These are phyloP conservation scores for Lepidurus packardi DNA, from an alignment of 1,140 invertebrate species.

Conservation along the genomic window DNA sequence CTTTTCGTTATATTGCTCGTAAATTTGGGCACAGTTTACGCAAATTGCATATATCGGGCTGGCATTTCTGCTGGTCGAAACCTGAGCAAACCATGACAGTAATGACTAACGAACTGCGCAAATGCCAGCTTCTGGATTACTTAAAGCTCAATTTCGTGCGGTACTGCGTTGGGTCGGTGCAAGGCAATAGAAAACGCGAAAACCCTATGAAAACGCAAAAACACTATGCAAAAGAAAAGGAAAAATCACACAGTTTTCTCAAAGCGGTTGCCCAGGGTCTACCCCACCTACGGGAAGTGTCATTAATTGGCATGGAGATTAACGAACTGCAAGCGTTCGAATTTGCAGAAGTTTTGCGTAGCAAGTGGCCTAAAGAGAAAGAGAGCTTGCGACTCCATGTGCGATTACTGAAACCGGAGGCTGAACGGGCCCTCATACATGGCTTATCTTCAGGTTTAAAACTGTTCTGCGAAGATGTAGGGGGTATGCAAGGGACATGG, in stretches of 20 bases:
- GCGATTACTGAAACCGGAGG: neutral
- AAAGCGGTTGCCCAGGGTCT: constrained; percentile 25
- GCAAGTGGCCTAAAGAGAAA: constrained; percentile 24
- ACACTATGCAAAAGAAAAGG: neutral
- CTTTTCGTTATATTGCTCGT: constrained; percentile 23
- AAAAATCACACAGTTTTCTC: constrained; percentile 28
- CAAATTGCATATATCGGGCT: constrained; percentile 1
- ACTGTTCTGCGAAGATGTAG: neutral
- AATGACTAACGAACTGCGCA: constrained; percentile 7
- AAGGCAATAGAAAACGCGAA: neutral
- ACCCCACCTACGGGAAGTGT: constrained; percentile 24
- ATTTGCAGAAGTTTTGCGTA: constrained; percentile 22
- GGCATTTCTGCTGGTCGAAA: constrained; percentile 23
- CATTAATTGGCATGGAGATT: constrained; percentile 22
- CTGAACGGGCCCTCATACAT: constrained; percentile 5
- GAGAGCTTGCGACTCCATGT: constrained; percentile 19
- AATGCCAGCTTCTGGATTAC: constrained; percentile 25
- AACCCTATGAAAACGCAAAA: constrained; percentile 10
- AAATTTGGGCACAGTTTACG: constrained; percentile 23
- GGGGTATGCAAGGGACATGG: constrained; percentile 6
- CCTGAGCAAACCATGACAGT: constrained; percentile 25
- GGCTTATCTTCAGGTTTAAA: neutral
- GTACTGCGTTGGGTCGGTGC: neutral
- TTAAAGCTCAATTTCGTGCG: constrained; percentile 31
- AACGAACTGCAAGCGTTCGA: constrained; percentile 20